Evolutionary conservation across 1,140 invertebrate species (phyloP), one percentile per base, ranked within the genome.

Genomic region (Globodera ellingtonae): DNA sequence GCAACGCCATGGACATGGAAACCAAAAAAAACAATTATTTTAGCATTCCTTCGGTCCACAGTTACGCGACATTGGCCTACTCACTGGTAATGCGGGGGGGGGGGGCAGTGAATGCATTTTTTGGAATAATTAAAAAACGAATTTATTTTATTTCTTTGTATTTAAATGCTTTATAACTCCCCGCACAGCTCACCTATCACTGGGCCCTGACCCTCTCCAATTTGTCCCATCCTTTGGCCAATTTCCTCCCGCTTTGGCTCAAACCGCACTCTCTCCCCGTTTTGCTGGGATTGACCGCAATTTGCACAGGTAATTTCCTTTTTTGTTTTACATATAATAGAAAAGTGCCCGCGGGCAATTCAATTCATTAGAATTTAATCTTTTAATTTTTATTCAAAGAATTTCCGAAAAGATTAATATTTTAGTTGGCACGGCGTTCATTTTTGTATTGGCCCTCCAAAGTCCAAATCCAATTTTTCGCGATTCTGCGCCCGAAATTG

Each of bases 381-480:
- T 35, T 35, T 35, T 4, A 62, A 48, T 47, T 47, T 7, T 62
- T 3, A 24, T 9, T 8, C 21, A 13, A 73, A 8, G 46, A 48
- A 73, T 73, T 65, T 73, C 47, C n/a, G 15, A 35, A 35, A 35
- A 35, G 35, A 35, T 35, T 35, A 35, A 75, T 18, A 62, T 77
- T 44, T 35, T 15, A 80, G 74, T 18, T 35, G 56, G 56, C 48
- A 80, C 75, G 3, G 56, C 21, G 44, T 46, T 81, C 46, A 84
- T 85, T 66, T 78, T 86, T 59, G 6, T 79, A 10, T 66, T 86
- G 67, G 84, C 84, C 15, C 78, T 85, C 24, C 84, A 86, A 81
- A 81, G 74, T 48, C 84, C 84, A 10, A 82, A 71, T 21, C 84
- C 84, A 15, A 35, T 83, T 18, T 71, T 84, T 13, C 66, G 62